Evolutionary conservation across 2,888 invertebrate genomes (phyloP).

Genomic region (Parelbella ahira): DNA sequence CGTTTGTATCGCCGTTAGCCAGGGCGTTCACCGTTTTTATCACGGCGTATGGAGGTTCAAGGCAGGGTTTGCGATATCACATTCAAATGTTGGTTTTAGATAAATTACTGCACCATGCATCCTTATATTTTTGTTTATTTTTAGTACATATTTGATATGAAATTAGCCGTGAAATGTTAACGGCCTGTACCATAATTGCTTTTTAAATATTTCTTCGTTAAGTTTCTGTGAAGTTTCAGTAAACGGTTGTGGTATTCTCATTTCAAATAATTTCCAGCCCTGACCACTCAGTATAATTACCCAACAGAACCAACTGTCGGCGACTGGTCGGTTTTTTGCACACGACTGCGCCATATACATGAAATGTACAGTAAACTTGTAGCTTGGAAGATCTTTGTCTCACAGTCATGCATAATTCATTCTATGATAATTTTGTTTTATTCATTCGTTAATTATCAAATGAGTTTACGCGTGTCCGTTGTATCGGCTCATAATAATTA

Average conservation of each 20-base stretch:
- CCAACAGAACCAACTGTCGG: constrained; percentile 27
- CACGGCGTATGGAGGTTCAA: constrained; percentile 25
- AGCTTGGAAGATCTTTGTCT: constrained; percentile 13
- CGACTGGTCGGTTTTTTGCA: constrained; percentile 25
- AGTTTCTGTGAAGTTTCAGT: no score
- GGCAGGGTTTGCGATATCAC: constrained; percentile 15
- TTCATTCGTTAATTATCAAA: constrained; percentile 13
- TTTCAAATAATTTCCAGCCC: constrained; percentile 5
- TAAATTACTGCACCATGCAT: no score
- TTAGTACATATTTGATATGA: no score
- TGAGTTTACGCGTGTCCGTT: no score
- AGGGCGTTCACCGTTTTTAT: constrained; percentile 36
- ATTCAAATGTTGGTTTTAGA: no score
- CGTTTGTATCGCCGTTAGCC: constrained; percentile 22
- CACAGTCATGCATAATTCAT: constrained; percentile 22
- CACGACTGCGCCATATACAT: constrained; percentile 13
- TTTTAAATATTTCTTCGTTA: no score
- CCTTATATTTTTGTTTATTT: not conserved
- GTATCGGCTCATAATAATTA: no score
- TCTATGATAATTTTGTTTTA: constrained; percentile 14
- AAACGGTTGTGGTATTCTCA: no score
- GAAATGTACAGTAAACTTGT: constrained; percentile 19
- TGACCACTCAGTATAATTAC: constrained; percentile 27
- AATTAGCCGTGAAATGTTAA: no score
- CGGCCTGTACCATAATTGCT: no score